These are phyloP conservation scores for Heterodera filipjevi DNA, from an alignment of 2,888 invertebrate species.

Conservation along the genomic window DNA sequence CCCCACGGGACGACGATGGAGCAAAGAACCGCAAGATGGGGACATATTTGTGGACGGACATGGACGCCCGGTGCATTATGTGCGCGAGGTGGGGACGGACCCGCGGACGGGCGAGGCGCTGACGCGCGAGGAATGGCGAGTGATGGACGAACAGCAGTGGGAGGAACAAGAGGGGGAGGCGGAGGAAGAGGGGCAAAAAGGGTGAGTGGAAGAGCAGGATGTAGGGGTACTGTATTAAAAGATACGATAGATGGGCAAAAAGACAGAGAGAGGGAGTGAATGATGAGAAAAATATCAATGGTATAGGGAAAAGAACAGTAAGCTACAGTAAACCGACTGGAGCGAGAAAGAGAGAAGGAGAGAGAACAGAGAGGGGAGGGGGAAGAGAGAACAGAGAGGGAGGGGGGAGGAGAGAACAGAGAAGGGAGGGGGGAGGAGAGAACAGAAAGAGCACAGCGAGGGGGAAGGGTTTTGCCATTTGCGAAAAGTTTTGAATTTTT, in stretches of 20 bases:
- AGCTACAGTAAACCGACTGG: too few species aligned
- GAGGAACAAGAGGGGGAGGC: neutral
- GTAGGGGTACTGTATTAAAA: neutral
- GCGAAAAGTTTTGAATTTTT: neutral
- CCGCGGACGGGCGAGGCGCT: neutral
- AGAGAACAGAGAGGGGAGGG: too few species aligned
- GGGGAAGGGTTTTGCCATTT: too few species aligned
- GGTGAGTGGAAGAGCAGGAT: neutral
- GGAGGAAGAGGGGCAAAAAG: neutral
- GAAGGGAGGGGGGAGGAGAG: too few species aligned
- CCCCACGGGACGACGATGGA: conserved; percentile 6
- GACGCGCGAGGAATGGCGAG: neutral
- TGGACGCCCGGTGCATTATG: neutral
- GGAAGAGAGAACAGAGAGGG: too few species aligned
- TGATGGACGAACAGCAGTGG: neutral
- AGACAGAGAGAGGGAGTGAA: neutral
- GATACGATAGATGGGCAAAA: neutral
- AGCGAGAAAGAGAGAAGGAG: too few species aligned
- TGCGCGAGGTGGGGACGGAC: neutral
- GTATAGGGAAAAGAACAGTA: too few species aligned
- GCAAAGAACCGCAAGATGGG: conserved; percentile 3
- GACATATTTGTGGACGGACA: neutral
- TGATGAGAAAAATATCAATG: too few species aligned
- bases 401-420: too few species aligned
- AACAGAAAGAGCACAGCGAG: too few species aligned